Conservation (phyloP, 2,888 invertebrate species). For the Pristionchus exspectatus region DNA sequence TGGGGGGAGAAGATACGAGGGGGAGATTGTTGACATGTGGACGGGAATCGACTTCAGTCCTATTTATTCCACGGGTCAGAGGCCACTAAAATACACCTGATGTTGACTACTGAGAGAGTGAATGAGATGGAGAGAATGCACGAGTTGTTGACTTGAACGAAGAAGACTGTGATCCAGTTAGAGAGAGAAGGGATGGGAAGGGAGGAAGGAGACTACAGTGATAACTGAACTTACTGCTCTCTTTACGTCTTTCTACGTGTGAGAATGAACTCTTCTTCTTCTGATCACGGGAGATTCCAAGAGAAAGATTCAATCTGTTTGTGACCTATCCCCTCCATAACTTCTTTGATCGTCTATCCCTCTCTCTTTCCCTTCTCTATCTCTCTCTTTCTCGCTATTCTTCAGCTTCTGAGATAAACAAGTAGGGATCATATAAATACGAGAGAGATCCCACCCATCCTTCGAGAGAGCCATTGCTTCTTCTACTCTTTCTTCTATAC, state of each 20-base stretch:
- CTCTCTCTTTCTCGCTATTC: slow-evolving; percentile 4
- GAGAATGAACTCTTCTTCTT: slow-evolving; percentile 18
- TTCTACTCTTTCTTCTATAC: not conserved
- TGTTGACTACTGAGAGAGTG: slow-evolving; percentile 5
- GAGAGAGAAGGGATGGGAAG: not conserved
- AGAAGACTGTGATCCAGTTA: not conserved
- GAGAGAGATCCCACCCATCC: slow-evolving; percentile 13
- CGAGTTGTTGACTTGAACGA: not conserved
- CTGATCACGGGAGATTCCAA: not conserved
- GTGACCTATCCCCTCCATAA: slow-evolving; percentile 1
- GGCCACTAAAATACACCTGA: not conserved
- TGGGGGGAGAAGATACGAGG: not conserved
- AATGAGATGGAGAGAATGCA: not conserved
- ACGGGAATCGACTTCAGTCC: not conserved
- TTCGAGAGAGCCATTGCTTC: not conserved
- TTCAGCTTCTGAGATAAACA: slow-evolving; percentile 26
- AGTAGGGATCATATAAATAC: slow-evolving; percentile 1
- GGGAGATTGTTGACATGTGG: not conserved
- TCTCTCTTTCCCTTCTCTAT: slow-evolving; percentile 7
- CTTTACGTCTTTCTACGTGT: slow-evolving; percentile 15
- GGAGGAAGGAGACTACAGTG: not conserved
- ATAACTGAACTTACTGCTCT: not conserved
- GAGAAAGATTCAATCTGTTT: not conserved
- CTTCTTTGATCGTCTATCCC: not conserved
- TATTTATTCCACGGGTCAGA: not conserved